These are phyloP conservation scores for Gambelia wislizenii DNA, from an alignment of 2,797 vertebrate genomes.

Conservation along the genomic window DNA sequence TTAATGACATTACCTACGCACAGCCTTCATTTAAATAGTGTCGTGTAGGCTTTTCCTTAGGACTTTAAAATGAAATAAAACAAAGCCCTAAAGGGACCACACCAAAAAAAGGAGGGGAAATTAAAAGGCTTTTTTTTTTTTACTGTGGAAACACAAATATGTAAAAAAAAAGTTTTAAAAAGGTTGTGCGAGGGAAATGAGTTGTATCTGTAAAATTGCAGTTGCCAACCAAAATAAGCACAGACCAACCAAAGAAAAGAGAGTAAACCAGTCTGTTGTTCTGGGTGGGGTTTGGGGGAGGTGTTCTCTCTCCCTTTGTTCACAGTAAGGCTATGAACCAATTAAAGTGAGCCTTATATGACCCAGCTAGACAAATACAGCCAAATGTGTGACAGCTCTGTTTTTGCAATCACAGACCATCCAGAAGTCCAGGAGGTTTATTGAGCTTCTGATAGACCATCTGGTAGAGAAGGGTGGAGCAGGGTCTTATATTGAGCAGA, in stretches of 20 bases:
- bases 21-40: slow-evolving; percentile 39
- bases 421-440: not conserved
- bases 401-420: not conserved
- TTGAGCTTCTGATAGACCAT: not conserved
- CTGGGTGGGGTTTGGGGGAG: not conserved
- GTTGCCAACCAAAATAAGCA: slow-evolving; percentile 17
- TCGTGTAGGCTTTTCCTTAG: slow-evolving; percentile 29
- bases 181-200: not conserved
- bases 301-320: not conserved
- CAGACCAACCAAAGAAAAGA: not conserved
- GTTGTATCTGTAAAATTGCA: not conserved
- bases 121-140: not conserved
- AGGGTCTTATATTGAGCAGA: not conserved
- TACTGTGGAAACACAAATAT: slow-evolving; percentile 26
- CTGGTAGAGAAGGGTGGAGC: not conserved
- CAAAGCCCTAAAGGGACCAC: slow-evolving; percentile 31
- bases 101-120: not conserved
- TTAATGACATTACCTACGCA: slow-evolving; percentile 46
- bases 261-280: not conserved
- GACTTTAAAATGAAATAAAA: slow-evolving; percentile 30
- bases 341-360: not conserved
- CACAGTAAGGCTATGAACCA: not conserved
- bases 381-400: not conserved
- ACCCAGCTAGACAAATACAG: not conserved
- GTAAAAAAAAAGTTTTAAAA: not conserved